Conservation (phyloP, 2,113 vertebrate genomes). For the Eptesicus fuscus region DNA sequence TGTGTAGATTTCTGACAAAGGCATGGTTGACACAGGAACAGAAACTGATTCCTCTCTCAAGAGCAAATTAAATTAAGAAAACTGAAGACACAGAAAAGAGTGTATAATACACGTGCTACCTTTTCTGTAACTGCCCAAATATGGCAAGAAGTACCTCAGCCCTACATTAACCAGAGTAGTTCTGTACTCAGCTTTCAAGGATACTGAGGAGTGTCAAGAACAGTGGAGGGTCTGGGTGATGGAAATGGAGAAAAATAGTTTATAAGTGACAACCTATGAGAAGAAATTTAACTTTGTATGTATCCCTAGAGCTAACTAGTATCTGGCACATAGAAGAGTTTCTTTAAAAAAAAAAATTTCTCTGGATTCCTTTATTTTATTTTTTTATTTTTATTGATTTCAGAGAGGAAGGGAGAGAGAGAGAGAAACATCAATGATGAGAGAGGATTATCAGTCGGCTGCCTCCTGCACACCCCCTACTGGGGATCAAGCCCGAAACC, state of each 20-base stretch:
- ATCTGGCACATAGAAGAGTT: background rate
- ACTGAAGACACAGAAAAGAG: background rate
- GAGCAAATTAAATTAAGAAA: slow-evolving; percentile 1
- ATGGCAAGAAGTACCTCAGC: background rate
- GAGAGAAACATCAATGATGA: no score
- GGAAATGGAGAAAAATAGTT: background rate
- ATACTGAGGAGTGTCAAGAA: background rate
- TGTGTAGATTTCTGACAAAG: background rate
- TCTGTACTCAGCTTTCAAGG: background rate
- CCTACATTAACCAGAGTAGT: background rate
- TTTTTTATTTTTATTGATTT: no score
- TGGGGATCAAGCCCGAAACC: no score
- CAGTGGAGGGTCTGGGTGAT: background rate
- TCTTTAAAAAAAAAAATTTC: background rate
- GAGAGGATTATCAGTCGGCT: no score
- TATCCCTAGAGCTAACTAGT: background rate
- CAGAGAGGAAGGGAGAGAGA: no score
- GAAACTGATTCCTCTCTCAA: background rate
- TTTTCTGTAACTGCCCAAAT: background rate
- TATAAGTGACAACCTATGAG: background rate
- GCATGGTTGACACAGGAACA: background rate
- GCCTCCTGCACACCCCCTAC: no score
- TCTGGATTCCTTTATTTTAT: no score
- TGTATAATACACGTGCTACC: background rate
- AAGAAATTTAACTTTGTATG: background rate